phyloP scores from a whole-genome alignment of 1,140 invertebrate species.

The Bombus polaris region DNA sequence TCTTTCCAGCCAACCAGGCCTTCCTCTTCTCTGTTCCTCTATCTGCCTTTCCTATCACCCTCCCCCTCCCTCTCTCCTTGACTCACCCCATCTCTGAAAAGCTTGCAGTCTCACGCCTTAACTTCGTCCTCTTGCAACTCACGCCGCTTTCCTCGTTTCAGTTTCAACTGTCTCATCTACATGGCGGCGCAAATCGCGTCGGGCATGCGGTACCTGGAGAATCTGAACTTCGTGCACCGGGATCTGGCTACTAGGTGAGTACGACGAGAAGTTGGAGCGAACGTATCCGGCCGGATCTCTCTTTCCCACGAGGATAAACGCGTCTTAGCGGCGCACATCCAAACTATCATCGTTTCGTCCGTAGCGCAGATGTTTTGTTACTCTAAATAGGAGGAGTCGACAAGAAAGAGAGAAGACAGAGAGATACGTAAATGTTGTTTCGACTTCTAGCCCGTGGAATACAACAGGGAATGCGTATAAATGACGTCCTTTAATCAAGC shows the following conservation, averaged over 20 bases:
- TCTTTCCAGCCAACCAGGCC: background rate
- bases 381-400: background rate
- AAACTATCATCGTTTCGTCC: constrained; percentile 41
- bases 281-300: constrained; percentile 52
- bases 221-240: constrained; percentile 91
- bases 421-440: constrained; percentile 33
- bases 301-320: constrained; percentile 60
- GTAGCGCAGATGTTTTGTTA: constrained; percentile 30
- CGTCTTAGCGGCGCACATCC: constrained; percentile 24
- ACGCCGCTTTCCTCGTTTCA: constrained; percentile 77
- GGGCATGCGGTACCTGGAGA: constrained; percentile 93
- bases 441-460: constrained; percentile 4
- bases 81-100: background rate
- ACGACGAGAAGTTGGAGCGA: constrained; percentile 50
- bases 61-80: background rate
- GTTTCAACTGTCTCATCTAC: constrained; percentile 91
- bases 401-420: background rate
- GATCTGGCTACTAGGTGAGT: constrained; percentile 90
- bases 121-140: constrained; percentile 54
- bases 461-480: background rate
- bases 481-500: constrained; percentile 27
- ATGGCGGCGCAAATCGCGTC: constrained; percentile 93
- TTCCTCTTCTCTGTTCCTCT: no score
- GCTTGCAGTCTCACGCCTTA: constrained; percentile 36
- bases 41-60: background rate